These are phyloP conservation scores for Cirrhinus molitorella DNA, from an alignment of 2,797 vertebrate genomes.

Conservation along the genomic window DNA sequence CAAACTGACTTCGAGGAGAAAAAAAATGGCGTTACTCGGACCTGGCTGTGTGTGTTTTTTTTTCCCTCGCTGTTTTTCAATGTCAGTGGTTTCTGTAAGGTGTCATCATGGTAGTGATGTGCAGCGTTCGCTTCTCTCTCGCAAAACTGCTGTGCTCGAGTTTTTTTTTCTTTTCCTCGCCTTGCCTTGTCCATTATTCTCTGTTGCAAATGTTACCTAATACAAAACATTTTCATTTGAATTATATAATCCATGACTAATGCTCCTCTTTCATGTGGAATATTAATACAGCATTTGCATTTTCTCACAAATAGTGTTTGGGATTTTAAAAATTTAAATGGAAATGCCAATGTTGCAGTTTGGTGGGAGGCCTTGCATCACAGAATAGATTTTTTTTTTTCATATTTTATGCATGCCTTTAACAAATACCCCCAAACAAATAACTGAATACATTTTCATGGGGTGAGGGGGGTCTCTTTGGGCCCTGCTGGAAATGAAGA, in stretches of 20 bases:
- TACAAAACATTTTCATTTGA: constrained; percentile 73
- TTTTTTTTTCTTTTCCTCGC: constrained; percentile 42
- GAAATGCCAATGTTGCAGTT: constrained; percentile 65
- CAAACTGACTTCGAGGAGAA: background rate
- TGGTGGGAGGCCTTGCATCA: constrained; percentile 71
- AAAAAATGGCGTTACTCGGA: background rate
- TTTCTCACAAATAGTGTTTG: constrained; percentile 72
- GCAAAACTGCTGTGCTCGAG: constrained; percentile 60
- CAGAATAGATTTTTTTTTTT: constrained; percentile 69
- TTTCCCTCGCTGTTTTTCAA: constrained; percentile 19
- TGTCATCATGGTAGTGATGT: constrained; percentile 15
- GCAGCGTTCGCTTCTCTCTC: constrained; percentile 32
- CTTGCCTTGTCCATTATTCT: constrained; percentile 60
- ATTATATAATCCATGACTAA: constrained; percentile 77
- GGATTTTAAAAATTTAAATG: constrained; percentile 73
- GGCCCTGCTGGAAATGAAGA: constrained; percentile 64
- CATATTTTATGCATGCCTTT: constrained; percentile 70
- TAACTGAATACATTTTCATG: constrained; percentile 73
- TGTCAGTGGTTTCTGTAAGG: constrained; percentile 15
- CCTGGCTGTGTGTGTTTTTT: constrained; percentile 10
- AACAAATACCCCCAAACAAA: constrained; percentile 70
- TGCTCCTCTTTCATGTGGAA: constrained; percentile 72
- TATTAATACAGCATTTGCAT: constrained; percentile 78
- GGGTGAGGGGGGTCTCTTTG: constrained; percentile 58
- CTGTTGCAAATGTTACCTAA: constrained; percentile 70